Base-by-base conservation (phyloP, 1,140 invertebrate genomes). In the Saccostrea glomerata region DNA sequence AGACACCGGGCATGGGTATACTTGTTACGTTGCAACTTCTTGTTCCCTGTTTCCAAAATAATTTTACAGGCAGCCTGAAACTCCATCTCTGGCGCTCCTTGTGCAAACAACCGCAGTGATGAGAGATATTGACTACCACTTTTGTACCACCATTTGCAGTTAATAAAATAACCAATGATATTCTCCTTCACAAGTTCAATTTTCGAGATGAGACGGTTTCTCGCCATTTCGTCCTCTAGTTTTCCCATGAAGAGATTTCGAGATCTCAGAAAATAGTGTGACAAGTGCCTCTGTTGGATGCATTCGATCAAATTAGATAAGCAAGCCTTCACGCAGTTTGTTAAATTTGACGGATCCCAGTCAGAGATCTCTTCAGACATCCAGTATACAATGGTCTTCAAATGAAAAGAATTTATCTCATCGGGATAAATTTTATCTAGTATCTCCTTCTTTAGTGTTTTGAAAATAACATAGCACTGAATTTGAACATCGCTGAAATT, bases 371-470 rank as follows among this genome's bases (percentile, higher is more conserved):
- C 70, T 85, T 88, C 87, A 6, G 87, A 88, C 5, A 56, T 20
- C 87, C 87, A 88, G 17, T 82, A 88, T 40, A 88, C n/a, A 20
- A 77, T 58, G 17, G 84, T 88, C 82, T 88, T 88, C 66, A 85
- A 9, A 60, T 88, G 87, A 85, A 85, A 88, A 11, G 87, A 77
- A 58, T 66, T 88, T 2, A 88, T 54, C 30, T 88, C 30, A 23
- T 88, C 84, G 0, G 87, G 47, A 77, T 12, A 7, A 6, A 88
- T 40, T 56, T 83, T 47, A 9, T 88, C 83, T 23, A 88, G n/a
- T 1, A 85, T n/a, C 30, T n/a, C 47, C 60, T 85, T 88, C 23
- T 58, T 30, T 5, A 88, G 47, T 0, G 2, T 30, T 77, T 85
- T 88, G 7, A 88, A 36, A 11, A 88, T 25, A 85, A 88, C 82